Conservation (phyloP, 2,888 invertebrate species). For the Mylabris sibirica region DNA sequence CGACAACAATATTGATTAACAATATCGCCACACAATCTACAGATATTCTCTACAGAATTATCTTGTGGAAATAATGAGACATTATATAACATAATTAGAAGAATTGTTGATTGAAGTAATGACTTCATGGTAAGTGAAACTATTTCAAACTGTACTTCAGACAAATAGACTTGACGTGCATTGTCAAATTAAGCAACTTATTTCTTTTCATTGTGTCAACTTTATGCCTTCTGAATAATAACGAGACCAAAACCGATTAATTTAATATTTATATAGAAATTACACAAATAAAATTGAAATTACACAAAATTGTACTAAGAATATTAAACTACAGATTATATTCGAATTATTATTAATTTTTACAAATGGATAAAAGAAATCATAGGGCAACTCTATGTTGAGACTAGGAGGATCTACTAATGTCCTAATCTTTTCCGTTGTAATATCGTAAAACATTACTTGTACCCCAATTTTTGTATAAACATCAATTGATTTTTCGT, state of each 20-base stretch:
- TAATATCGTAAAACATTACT: constrained; percentile 62
- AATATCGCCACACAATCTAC: constrained; percentile 39
- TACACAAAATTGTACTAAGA: constrained; percentile 3
- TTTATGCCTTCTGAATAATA: neutral
- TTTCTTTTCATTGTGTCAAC: neutral
- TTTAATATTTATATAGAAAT: neutral
- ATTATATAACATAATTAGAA: constrained; percentile 2
- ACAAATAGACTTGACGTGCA: neutral
- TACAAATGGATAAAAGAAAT: constrained; percentile 71
- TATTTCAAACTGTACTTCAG: neutral
- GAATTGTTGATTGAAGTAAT: neutral
- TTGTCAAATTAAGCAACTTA: constrained; percentile 9
- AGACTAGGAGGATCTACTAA: constrained; percentile 66
- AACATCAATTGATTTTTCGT: constrained; percentile 18
- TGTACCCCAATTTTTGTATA: constrained; percentile 39
- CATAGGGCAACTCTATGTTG: constrained; percentile 66
- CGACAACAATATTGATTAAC: constrained; percentile 35
- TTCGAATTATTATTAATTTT: constrained; percentile 46
- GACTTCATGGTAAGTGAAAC: constrained; percentile 1
- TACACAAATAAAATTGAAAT: constrained; percentile 8
- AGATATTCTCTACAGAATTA: constrained; percentile 35
- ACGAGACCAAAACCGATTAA: neutral
- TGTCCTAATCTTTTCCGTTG: constrained; percentile 59
- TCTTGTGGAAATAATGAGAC: constrained; percentile 20
- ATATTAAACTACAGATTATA: neutral